Evolutionary conservation across 2,888 invertebrate genomes (phyloP).

Genomic region (Agrotis puta): DNA sequence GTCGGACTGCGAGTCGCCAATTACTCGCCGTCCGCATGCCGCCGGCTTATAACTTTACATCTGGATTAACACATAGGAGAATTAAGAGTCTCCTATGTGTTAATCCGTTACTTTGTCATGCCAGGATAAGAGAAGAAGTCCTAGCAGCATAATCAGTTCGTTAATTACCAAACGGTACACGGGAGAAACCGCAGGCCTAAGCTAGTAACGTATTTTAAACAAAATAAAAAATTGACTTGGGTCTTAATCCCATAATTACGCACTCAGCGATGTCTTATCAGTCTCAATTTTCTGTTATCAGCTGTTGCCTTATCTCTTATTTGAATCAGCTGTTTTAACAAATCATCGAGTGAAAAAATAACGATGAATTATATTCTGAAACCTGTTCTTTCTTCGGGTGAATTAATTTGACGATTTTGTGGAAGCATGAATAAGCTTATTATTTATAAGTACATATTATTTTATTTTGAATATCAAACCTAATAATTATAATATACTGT

Average conservation of each 20-base stretch:
- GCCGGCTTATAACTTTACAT: too few species aligned
- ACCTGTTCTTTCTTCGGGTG: not conserved
- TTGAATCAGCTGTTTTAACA: slow-evolving; percentile 35
- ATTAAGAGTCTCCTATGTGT: too few species aligned
- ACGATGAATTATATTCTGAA: not conserved
- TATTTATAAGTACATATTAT: not conserved
- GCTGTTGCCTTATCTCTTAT: slow-evolving; percentile 24
- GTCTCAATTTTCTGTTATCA: slow-evolving; percentile 35
- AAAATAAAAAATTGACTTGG: slow-evolving; percentile 3
- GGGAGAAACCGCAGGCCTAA: too few species aligned
- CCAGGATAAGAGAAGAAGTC: too few species aligned
- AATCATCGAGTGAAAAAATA: slow-evolving; percentile 4
- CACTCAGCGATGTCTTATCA: slow-evolving; percentile 33
- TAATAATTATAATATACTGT: too few species aligned
- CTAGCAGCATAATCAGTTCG: too few species aligned
- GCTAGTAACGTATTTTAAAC: too few species aligned
- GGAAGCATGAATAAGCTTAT: not conserved
- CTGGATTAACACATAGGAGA: too few species aligned
- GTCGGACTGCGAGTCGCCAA: too few species aligned
- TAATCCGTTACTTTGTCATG: too few species aligned
- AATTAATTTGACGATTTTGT: slow-evolving; percentile 5
- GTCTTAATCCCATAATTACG: slow-evolving; percentile 15
- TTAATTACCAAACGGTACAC: too few species aligned
- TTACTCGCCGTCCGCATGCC: too few species aligned
- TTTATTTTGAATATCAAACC: not conserved